Conservation (phyloP, 2,888 invertebrate genomes). For the Argyresthia albistria region DNA sequence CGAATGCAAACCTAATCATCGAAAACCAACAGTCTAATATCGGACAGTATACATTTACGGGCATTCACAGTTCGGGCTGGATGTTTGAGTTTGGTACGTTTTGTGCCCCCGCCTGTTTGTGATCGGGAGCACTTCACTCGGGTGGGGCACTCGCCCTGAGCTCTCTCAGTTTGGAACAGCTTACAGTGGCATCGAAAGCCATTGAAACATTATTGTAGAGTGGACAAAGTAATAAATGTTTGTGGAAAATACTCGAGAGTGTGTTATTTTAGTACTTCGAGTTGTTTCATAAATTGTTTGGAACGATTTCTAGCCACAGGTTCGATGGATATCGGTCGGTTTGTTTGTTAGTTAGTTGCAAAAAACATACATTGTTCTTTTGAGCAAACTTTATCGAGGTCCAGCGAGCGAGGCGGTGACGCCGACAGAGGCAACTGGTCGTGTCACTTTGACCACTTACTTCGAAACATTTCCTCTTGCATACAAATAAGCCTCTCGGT, state of each 20-base stretch:
- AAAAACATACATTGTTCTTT: not conserved
- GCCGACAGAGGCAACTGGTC: constrained; percentile 16
- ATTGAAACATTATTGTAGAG: no score
- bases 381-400: not conserved
- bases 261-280: no score
- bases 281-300: no score
- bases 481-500: constrained; percentile 40
- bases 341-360: no score
- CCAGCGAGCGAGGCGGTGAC: constrained; percentile 9
- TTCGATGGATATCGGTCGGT: no score
- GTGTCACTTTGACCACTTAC: constrained; percentile 23
- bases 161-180: no score
- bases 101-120: constrained; percentile 8
- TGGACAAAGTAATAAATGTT: no score
- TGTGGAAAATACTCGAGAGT: no score
- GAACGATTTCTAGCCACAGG: no score
- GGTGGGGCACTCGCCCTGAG: not conserved
- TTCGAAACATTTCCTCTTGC: constrained; percentile 9
- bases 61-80: constrained; percentile 23
- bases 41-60: constrained; percentile 10
- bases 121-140: not conserved
- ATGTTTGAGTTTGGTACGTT: constrained; percentile 24
- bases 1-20: constrained; percentile 44
- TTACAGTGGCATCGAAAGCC: no score
- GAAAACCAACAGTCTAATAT: constrained; percentile 33